Percentiles rank a stretch among this genome's conserved stretches.
Evolutionary conservation across 2,888 invertebrate species (phyloP).

Genomic region (Dusona sp.): DNA sequence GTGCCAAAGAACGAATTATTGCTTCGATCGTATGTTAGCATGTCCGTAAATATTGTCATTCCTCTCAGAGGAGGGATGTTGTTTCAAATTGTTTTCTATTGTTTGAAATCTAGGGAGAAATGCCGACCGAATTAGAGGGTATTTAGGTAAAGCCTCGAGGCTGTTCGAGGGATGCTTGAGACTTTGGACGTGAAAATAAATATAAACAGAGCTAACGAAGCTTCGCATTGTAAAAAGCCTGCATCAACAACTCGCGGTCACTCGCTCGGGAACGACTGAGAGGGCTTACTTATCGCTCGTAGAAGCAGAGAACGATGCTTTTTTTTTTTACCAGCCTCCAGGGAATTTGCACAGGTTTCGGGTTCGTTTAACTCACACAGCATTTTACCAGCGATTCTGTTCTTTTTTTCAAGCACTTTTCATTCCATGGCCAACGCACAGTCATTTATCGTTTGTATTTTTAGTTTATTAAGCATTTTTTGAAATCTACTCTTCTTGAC

Average conservation of each 20-base stretch:
- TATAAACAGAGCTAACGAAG: not conserved
- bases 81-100: constrained; percentile 19
- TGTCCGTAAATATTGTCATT: constrained; percentile 18
- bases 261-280: not conserved
- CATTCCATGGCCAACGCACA: not conserved
- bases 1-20: constrained; percentile 29
- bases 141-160: constrained; percentile 3
- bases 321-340: not conserved
- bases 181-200: not conserved
- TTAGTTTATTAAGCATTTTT: not conserved
- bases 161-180: not conserved
- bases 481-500: not conserved
- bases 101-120: not conserved
- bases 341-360: not conserved
- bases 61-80: not conserved
- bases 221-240: not conserved
- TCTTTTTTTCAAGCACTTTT: not conserved
- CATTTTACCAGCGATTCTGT: not conserved
- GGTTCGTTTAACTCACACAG: not conserved
- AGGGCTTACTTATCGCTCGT: constrained; percentile 3
- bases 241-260: constrained; percentile 3
- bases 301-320: not conserved
- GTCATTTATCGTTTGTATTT: not conserved
- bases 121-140: not conserved
- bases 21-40: constrained; percentile 1